Conservation (phyloP, 1,140 invertebrate genomes). For the Chrysomallon squamiferum region DNA sequence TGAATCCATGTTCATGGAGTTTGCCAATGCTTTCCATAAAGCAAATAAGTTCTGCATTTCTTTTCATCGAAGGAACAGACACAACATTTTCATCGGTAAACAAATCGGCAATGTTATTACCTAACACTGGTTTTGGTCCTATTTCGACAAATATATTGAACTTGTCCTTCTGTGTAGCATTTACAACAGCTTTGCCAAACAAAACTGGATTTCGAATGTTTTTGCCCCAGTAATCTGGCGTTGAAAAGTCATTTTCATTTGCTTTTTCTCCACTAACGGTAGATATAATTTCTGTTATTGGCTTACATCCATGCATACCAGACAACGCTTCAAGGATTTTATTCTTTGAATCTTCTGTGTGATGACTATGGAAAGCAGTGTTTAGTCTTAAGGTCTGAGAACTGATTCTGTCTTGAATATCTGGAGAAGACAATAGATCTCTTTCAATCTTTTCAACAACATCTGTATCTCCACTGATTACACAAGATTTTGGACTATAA, state of each 20-base stretch:
- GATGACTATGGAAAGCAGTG: slow-evolving; percentile 42
- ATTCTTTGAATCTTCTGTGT: slow-evolving; percentile 20
- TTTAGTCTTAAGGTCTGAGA: slow-evolving; percentile 22
- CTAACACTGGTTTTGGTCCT: slow-evolving; percentile 37
- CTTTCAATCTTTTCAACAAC: slow-evolving; percentile 17
- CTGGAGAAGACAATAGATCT: not conserved
- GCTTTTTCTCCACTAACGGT: slow-evolving; percentile 23
- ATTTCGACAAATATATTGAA: slow-evolving; percentile 41
- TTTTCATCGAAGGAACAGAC: slow-evolving; percentile 34
- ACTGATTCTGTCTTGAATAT: slow-evolving; percentile 14
- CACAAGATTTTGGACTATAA: slow-evolving; percentile 36
- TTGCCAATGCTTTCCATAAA: slow-evolving; percentile 16
- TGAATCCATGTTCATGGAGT: slow-evolving; percentile 16
- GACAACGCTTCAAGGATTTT: slow-evolving; percentile 12
- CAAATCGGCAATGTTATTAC: slow-evolving; percentile 26
- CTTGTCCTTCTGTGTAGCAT: slow-evolving; percentile 6
- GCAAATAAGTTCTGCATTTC: slow-evolving; percentile 18
- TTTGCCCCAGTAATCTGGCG: slow-evolving; percentile 31
- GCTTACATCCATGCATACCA: slow-evolving; percentile 6
- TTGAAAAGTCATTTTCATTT: slow-evolving; percentile 12
- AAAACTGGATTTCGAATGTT: slow-evolving; percentile 35
- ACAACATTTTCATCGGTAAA: slow-evolving; percentile 16
- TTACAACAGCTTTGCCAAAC: slow-evolving; percentile 26
- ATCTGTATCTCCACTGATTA: slow-evolving; percentile 38
- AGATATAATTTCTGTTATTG: slow-evolving; percentile 26